phyloP scores from a whole-genome alignment of 2,888 invertebrate species.

The Drosophila birchii region DNA sequence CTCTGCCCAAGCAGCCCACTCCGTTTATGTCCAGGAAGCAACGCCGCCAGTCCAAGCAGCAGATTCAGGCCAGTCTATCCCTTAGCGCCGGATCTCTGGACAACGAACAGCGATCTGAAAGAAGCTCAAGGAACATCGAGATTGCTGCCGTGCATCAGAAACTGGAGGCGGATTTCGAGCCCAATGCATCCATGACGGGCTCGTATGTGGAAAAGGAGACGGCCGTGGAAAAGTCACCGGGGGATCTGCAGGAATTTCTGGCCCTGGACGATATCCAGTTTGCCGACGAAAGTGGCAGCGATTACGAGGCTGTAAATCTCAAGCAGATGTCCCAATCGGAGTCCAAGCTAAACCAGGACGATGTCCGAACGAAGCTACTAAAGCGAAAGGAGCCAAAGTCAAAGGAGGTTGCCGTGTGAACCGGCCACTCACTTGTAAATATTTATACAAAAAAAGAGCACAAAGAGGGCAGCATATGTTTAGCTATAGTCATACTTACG shows the following conservation, averaged over 20 bases:
- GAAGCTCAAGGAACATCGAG: constrained; percentile 46
- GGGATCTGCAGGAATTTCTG: constrained; percentile 86
- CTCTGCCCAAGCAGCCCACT: constrained; percentile 32
- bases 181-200: constrained; percentile 75
- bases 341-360: constrained; percentile 25
- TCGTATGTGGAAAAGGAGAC: constrained; percentile 87
- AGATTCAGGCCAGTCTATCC: constrained; percentile 62
- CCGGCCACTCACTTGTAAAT: constrained; percentile 46
- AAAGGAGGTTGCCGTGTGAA: constrained; percentile 64
- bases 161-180: constrained; percentile 46
- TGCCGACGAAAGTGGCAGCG: constrained; percentile 87
- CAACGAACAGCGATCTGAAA: constrained; percentile 51
- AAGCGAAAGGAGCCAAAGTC: constrained; percentile 35
- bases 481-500: constrained; percentile 34
- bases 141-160: constrained; percentile 61
- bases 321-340: constrained; percentile 47
- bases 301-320: constrained; percentile 66
- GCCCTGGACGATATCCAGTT: constrained; percentile 89
- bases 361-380: constrained; percentile 16
- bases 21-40: constrained; percentile 69
- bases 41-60: constrained; percentile 71
- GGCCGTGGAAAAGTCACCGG: constrained; percentile 88
- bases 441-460: constrained; percentile 14
- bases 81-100: constrained; percentile 35
- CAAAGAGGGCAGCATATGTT: constrained; percentile 14